Percentiles rank a stretch among this genome's conserved stretches.
Conservation (phyloP, 2,797 vertebrate species). For the Aeoliscus strigatus region DNA sequence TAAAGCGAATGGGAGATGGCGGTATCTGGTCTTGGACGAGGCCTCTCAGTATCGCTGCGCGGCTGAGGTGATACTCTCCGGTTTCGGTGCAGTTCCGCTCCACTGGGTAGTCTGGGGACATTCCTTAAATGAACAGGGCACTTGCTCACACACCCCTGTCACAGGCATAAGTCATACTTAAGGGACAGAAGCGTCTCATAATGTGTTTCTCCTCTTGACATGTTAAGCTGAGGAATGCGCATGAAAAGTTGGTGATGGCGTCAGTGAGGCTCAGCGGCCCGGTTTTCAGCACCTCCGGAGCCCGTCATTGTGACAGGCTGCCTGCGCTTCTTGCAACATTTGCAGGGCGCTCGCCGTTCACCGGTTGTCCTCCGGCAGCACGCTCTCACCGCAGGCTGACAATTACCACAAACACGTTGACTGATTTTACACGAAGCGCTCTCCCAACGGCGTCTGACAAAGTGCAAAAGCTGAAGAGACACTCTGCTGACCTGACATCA, state of each 20-base stretch:
- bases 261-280: conserved; percentile 8
- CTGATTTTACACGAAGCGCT: too few relatives aligned
- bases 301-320: conserved; percentile 19
- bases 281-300: conserved; percentile 40
- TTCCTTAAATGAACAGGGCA: conserved; percentile 66
- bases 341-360: background rate
- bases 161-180: conserved; percentile 50
- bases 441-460: too few relatives aligned
- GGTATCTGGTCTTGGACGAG: conserved; percentile 35
- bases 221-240: conserved; percentile 44
- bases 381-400: too few relatives aligned
- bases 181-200: conserved; percentile 38
- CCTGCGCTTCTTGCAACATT: conserved; percentile 11
- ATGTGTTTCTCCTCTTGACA: conserved; percentile 52
- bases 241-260: conserved; percentile 19
- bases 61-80: conserved; percentile 65
- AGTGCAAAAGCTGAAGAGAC: too few relatives aligned
- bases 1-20: conserved; percentile 24
- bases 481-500: conserved; percentile 23
- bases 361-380: background rate
- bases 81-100: conserved; percentile 73
- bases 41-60: conserved; percentile 47
- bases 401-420: too few relatives aligned
- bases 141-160: conserved; percentile 58
- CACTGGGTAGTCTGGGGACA: conserved; percentile 72